A percentile compares a stretch with the other conserved stretches of the same genome.
phyloP scores from a whole-genome alignment of 2,888 invertebrate genomes.

The Tetheella fluctuosa region DNA sequence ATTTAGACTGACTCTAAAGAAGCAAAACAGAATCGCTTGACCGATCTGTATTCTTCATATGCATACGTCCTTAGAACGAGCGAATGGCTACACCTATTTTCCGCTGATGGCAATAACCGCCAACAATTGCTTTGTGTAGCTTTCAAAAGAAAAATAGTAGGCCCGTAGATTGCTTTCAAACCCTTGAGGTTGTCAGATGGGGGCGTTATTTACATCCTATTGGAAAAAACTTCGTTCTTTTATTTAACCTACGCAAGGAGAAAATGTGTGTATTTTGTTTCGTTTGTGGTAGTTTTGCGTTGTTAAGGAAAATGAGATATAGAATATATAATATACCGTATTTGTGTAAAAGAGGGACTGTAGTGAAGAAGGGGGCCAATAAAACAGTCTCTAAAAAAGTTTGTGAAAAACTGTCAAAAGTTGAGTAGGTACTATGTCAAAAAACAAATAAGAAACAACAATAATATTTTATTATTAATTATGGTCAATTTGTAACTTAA shows the following conservation, averaged over 20 bases:
- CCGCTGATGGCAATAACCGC: constrained; percentile 63
- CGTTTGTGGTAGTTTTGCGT: constrained; percentile 12
- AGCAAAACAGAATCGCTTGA: background rate
- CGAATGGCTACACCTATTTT: constrained; percentile 57
- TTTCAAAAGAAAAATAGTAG: constrained; percentile 67
- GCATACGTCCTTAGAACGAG: constrained; percentile 44
- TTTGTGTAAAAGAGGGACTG: too few relatives aligned
- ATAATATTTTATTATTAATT: too few relatives aligned
- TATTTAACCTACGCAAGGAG: constrained; percentile 47
- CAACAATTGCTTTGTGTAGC: constrained; percentile 73
- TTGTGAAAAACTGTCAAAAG: too few relatives aligned
- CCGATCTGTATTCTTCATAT: constrained; percentile 33
- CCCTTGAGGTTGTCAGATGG: constrained; percentile 68
- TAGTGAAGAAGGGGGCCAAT: too few relatives aligned
- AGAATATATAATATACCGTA: background rate
- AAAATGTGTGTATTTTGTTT: constrained; percentile 38
- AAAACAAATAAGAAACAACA: too few relatives aligned
- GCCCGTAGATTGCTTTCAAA: constrained; percentile 69
- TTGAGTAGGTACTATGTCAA: too few relatives aligned
- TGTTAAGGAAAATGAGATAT: background rate
- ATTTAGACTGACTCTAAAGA: too few relatives aligned
- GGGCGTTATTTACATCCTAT: constrained; percentile 69
- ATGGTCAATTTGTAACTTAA: constrained; percentile 5
- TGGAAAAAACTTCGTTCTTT: constrained; percentile 53
- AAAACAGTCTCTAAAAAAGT: too few relatives aligned